A percentile compares a stretch with the other conserved stretches of the same genome.
These are phyloP conservation scores for Fragum fragum DNA, from an alignment of 2,888 invertebrate species.

Conservation along the genomic window DNA sequence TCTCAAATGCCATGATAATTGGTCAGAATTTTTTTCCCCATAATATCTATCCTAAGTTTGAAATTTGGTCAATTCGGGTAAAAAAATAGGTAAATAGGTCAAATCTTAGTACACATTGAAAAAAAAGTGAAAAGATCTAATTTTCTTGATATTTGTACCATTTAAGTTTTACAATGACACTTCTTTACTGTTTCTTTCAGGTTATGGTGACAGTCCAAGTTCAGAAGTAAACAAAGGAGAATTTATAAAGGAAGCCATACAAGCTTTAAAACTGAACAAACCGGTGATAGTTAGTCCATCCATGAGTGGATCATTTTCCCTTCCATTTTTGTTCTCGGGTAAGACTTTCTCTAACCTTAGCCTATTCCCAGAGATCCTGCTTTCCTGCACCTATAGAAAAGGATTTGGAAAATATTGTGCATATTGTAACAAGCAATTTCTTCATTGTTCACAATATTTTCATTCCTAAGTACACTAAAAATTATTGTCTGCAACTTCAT, in stretches of 20 bases:
- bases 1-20: no score
- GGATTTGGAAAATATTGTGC: not conserved
- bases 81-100: not conserved
- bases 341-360: not conserved
- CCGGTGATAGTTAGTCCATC: conserved; percentile 88
- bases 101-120: not conserved
- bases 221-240: conserved; percentile 56
- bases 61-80: no score
- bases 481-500: no score
- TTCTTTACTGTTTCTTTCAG: conserved; percentile 20
- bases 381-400: no score
- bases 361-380: no score
- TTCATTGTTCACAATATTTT: no score
- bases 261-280: conserved; percentile 75
- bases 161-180: no score
- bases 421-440: not conserved
- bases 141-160: no score
- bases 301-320: conserved; percentile 87
- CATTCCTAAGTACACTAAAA: no score
- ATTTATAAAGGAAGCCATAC: conserved; percentile 83
- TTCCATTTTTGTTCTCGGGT: conserved; percentile 86
- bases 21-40: no score
- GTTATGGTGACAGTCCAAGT: conserved; percentile 34
- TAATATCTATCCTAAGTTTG: no score
- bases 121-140: no score